Base-by-base conservation (phyloP, 2,797 vertebrate species). In the Rallus crepitans region DNA sequence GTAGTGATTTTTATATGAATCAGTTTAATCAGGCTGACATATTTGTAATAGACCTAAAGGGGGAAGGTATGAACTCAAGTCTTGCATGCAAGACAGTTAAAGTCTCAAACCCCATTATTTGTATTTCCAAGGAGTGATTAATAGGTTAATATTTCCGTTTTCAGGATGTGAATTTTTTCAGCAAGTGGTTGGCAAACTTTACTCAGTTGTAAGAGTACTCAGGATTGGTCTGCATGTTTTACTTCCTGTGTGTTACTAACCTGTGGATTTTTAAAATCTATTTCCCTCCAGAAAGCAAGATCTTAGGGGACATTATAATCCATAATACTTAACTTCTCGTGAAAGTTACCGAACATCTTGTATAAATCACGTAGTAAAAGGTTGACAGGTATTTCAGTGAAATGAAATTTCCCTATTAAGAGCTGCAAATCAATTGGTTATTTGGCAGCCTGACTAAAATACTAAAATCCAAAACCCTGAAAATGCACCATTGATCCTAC, bases 371-470 rank as follows among this genome's bases (percentile, higher is more conserved):
- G 72, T 39, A 70, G 87, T 93, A 94, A 94, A 63, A 63, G 50
- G 25, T 68, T 96, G 82, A 85, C 93, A 96, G 81, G 48, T 86
- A 93, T 93, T 97, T 97, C 87, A 94, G 64, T 75, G 71, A 89
- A 94, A 86, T 92, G 33, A 96, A 91, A 89, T 97, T 93, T 96
- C 68, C n/a, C 45, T 82, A 45, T 91, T 87, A 95, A 94, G 68
- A 92, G 33, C 82, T 72, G 23, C 73, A 91, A 82, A 95, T 97
- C 80, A 64, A 96, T 95, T 93, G 60, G 40, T 88, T 95, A 82
- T 92, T 93, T 96, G 93, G 75, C 84, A 95, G 30, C n/a, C 55
- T 75, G 64, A 77, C 39, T 90, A 56, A 86, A 76, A 88, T 89
- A 90, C 45, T 96, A 94, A 96, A 96, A 95, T 45, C 77, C 30